phyloP scores from a whole-genome alignment of 2,797 vertebrate genomes.

The Liasis olivaceus region DNA sequence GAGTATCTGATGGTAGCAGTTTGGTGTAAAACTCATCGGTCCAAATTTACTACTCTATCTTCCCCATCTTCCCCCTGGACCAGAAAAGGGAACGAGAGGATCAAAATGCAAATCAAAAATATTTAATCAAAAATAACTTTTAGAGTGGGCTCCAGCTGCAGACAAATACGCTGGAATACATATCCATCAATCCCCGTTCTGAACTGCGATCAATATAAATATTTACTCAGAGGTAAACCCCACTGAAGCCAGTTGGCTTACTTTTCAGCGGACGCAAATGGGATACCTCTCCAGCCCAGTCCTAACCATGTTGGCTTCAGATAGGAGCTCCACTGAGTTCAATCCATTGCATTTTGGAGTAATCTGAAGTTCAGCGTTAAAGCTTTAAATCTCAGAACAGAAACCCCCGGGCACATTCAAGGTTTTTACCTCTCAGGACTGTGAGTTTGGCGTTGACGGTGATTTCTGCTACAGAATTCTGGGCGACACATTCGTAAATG shows the following conservation, averaged over 20 bases:
- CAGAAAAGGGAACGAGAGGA: neutral
- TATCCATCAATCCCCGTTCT: neutral
- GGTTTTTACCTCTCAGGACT: slow-evolving; percentile 90
- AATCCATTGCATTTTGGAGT: neutral
- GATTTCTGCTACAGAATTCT: slow-evolving; percentile 89
- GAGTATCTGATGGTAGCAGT: neutral
- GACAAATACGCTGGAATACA: neutral
- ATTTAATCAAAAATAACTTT: neutral
- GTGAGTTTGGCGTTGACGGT: slow-evolving; percentile 93
- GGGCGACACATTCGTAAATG: slow-evolving; percentile 93
- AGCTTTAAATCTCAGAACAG: neutral
- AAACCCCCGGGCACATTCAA: neutral
- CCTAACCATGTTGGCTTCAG: too few species aligned
- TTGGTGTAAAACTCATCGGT: neutral
- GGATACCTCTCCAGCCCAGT: neutral
- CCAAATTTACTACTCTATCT: neutral
- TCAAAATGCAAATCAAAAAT: neutral
- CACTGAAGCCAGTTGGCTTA: neutral
- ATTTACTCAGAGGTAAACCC: neutral
- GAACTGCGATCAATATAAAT: neutral
- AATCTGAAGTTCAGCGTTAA: neutral
- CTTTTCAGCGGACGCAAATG: too few species aligned
- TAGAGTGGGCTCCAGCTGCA: neutral
- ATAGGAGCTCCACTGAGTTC: neutral
- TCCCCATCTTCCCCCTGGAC: neutral